Evolutionary conservation across 2,888 invertebrate genomes (phyloP).

Genomic region (Drosophila niveifrons): DNA sequence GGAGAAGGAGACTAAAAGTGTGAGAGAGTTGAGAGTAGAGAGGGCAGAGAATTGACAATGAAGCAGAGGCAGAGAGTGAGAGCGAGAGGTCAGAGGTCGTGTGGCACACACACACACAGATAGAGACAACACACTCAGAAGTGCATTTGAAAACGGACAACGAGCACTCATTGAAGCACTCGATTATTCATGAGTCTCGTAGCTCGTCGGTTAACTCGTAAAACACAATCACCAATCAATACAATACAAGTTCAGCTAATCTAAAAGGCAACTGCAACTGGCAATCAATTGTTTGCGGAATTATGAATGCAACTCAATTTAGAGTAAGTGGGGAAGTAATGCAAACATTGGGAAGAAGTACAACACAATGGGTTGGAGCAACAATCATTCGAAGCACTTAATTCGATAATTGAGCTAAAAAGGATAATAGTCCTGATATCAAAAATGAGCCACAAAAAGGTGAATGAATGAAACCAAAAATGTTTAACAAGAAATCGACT

Average conservation of each 20-base stretch:
- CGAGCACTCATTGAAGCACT: constrained; percentile 1
- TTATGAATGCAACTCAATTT: constrained; percentile 1
- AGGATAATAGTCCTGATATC: too few relatives aligned
- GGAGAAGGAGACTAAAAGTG: background rate
- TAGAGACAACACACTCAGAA: background rate
- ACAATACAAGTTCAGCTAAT: background rate
- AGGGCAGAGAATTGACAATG: background rate
- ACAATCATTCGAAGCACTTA: too few relatives aligned
- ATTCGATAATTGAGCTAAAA: too few relatives aligned
- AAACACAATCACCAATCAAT: background rate
- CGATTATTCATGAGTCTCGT: background rate
- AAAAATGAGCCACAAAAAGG: too few relatives aligned
- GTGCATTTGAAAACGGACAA: background rate
- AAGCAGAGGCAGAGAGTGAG: background rate
- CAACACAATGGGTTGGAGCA: too few relatives aligned
- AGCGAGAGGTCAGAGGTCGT: background rate
- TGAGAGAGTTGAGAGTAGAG: background rate
- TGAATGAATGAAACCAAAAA: too few relatives aligned
- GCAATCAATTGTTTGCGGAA: background rate
- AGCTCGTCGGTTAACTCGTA: background rate
- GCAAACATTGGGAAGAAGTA: too few relatives aligned
- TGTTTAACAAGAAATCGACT: too few relatives aligned
- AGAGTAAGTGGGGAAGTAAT: too few relatives aligned
- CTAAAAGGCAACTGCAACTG: background rate
- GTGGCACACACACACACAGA: too few relatives aligned